Conservation (phyloP, 2,797 vertebrate species). For the Gila robusta region DNA sequence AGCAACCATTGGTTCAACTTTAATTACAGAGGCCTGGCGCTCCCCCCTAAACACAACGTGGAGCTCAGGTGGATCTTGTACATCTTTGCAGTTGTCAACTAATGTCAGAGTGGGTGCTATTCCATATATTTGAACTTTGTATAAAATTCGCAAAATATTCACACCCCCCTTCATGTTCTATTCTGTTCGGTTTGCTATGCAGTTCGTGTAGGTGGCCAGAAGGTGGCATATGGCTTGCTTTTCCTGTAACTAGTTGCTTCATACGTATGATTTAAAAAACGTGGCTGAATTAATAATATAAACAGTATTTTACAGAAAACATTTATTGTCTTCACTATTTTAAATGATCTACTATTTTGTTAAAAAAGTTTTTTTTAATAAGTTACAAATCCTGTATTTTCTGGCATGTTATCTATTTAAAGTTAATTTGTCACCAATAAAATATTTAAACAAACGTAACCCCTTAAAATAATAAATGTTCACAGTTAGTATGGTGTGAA, state of each 20-base stretch:
- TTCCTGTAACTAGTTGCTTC: too few species aligned
- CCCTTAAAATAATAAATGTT: not conserved
- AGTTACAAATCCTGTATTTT: not conserved
- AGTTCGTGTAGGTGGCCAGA: not conserved
- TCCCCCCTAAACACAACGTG: slow-evolving; percentile 16
- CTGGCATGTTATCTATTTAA: not conserved
- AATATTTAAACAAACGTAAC: not conserved
- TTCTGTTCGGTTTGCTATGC: not conserved
- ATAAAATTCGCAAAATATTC: not conserved
- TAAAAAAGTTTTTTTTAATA: not conserved
- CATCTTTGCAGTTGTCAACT: slow-evolving; percentile 5
- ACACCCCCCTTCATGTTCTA: not conserved
- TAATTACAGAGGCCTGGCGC: not conserved
- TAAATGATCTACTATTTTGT: not conserved
- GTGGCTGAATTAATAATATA: not conserved
- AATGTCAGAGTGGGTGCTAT: slow-evolving; percentile 13
- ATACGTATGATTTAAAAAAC: too few species aligned
- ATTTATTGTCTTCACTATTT: not conserved
- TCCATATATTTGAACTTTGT: slow-evolving; percentile 22
- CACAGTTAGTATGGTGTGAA: not conserved
- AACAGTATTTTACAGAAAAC: not conserved
- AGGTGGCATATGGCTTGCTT: not conserved
- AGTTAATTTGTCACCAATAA: not conserved
- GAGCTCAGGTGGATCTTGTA: slow-evolving; percentile 6
- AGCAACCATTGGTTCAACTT: not conserved